Conservation (phyloP, 2,888 invertebrate species). For the Cataglyphis livida region DNA sequence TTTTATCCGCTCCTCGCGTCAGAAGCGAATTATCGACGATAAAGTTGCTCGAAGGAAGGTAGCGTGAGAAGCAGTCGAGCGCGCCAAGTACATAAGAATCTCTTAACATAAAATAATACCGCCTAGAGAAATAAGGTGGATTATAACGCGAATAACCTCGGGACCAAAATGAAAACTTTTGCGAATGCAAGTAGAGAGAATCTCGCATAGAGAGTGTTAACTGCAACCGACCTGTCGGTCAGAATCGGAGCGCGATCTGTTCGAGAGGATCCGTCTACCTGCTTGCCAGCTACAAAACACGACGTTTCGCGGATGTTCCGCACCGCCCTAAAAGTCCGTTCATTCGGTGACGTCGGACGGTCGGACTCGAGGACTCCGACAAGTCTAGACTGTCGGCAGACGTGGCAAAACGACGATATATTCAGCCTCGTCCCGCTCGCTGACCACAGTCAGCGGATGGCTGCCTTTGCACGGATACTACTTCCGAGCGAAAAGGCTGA, state of each 20-base stretch:
- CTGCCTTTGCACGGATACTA: slow-evolving; percentile 62
- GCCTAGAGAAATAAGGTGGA: neutral
- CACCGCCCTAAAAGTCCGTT: slow-evolving; percentile 78
- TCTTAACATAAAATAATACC: neutral
- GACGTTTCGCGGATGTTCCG: slow-evolving; percentile 71
- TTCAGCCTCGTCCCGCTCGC: slow-evolving; percentile 55
- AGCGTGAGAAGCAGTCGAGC: neutral
- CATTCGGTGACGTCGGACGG: slow-evolving; percentile 76
- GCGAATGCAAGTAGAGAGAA: neutral
- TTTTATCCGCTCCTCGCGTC: slow-evolving; percentile 27
- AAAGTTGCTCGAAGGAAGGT: slow-evolving; percentile 6
- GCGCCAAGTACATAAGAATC: neutral
- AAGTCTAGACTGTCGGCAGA: slow-evolving; percentile 83
- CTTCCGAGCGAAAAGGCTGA: slow-evolving; percentile 55
- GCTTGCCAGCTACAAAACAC: slow-evolving; percentile 67
- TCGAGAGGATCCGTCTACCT: slow-evolving; percentile 57
- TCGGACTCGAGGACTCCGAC: slow-evolving; percentile 73
- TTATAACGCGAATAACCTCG: neutral
- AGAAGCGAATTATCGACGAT: slow-evolving; percentile 21
- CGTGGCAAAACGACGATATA: slow-evolving; percentile 82
- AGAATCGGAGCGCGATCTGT: slow-evolving; percentile 53
- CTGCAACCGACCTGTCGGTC: slow-evolving; percentile 59
- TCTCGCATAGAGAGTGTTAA: neutral
- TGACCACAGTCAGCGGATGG: slow-evolving; percentile 60
- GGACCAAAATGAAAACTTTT: slow-evolving; percentile 44